These are phyloP conservation scores for Clarias batrachus DNA, from an alignment of 2,113 vertebrate species.

Conservation along the genomic window DNA sequence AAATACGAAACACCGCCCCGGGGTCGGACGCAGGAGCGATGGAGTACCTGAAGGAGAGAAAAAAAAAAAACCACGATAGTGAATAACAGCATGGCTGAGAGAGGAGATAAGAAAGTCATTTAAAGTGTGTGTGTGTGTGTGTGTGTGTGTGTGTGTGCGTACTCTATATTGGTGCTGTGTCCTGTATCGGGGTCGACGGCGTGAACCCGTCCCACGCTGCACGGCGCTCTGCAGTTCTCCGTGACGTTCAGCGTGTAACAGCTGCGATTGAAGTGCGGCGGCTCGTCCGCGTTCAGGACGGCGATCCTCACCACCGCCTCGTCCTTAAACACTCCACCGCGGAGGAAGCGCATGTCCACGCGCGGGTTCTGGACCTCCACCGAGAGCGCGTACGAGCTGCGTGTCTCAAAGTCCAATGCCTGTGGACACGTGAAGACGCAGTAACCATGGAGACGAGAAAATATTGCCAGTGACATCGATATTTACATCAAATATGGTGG, in stretches of 20 bases:
- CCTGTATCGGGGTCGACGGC: conserved; percentile 83
- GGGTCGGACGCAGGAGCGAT: conserved; percentile 84
- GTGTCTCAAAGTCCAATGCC: conserved; percentile 83
- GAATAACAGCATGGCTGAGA: background rate
- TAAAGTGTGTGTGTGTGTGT: background rate
- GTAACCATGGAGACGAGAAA: background rate
- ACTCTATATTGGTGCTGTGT: conserved; percentile 81
- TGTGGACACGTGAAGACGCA: conserved; percentile 45
- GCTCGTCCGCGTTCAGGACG: conserved; percentile 85
- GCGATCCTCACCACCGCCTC: conserved; percentile 79
- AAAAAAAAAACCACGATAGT: background rate
- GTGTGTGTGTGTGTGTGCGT: background rate
- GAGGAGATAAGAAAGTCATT: background rate
- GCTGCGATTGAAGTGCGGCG: conserved; percentile 78
- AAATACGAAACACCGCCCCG: conserved; percentile 81
- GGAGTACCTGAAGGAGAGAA: conserved; percentile 74
- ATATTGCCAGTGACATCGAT: background rate
- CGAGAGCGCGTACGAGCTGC: conserved; percentile 79
- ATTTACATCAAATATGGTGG: background rate
- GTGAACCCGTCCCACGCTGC: conserved; percentile 75
- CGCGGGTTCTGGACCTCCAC: conserved; percentile 83
- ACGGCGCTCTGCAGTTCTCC: conserved; percentile 78
- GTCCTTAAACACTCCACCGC: conserved; percentile 84
- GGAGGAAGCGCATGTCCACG: conserved; percentile 80
- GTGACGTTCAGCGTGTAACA: conserved; percentile 79